Conservation (phyloP, 1,140 invertebrate species). For the Halyomorpha halys region DNA sequence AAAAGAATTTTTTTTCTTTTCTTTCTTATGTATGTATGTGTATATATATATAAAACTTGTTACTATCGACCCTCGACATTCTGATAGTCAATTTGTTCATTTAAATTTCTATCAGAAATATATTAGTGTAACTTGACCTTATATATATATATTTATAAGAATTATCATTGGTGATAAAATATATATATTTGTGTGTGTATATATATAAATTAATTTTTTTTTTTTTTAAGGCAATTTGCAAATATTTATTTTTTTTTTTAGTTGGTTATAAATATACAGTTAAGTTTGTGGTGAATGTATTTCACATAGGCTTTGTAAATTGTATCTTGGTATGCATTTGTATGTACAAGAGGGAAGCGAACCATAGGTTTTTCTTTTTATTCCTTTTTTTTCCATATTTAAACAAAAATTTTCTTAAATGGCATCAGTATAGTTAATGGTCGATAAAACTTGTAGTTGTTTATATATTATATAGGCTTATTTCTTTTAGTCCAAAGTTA, state of each 20-base stretch:
- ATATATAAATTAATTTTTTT: not conserved
- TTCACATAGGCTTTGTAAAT: no score
- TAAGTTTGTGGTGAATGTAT: no score
- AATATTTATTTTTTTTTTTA: no score
- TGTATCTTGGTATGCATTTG: no score
- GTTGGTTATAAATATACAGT: no score
- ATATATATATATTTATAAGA: no score
- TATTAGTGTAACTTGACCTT: not conserved
- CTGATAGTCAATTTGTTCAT: slow-evolving; percentile 2
- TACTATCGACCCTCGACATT: slow-evolving; percentile 23
- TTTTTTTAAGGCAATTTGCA: not conserved
- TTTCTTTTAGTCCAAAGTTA: slow-evolving; percentile 1
- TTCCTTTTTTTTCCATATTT: no score
- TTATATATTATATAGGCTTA: no score
- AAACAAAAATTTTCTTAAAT: no score
- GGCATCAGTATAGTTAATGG: slow-evolving; percentile 19
- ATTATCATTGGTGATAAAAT: not conserved
- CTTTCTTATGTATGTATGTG: not conserved
- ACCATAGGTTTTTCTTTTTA: no score
- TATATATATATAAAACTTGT: slow-evolving; percentile 1
- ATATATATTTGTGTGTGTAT: not conserved
- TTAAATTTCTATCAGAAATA: not conserved
- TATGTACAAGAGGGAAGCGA: no score
- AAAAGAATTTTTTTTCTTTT: not conserved
- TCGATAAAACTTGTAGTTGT: slow-evolving; percentile 18